These are phyloP conservation scores for Melanotaenia parkinsoni DNA, from an alignment of 2,797 vertebrate genomes.

Conservation along the genomic window DNA sequence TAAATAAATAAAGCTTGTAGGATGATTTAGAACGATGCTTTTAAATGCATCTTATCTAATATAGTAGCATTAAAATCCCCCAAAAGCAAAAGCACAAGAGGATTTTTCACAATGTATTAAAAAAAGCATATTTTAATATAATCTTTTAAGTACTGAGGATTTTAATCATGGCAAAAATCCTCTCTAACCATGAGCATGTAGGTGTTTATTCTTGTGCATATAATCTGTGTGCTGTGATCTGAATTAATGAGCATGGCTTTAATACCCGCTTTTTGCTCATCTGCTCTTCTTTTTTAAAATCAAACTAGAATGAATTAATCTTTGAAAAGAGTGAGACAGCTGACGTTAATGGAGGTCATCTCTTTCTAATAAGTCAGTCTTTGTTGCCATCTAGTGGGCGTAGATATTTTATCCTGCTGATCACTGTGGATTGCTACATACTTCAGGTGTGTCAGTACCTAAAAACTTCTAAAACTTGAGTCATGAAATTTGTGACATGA, in stretches of 20 bases:
- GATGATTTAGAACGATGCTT: constrained; percentile 7
- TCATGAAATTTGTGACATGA: constrained; percentile 20
- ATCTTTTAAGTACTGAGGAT: background rate
- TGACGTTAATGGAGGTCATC: background rate
- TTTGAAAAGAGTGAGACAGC: background rate
- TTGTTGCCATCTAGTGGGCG: constrained; percentile 64
- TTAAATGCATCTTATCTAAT: constrained; percentile 9
- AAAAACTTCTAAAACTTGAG: background rate
- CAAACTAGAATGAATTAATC: background rate
- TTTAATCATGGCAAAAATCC: background rate
- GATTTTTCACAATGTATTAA: background rate
- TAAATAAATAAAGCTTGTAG: background rate
- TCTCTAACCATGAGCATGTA: background rate
- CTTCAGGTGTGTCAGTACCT: background rate
- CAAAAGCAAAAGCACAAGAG: background rate
- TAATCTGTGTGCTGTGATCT: background rate
- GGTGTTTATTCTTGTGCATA: background rate
- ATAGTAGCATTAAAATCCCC: background rate
- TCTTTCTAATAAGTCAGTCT: background rate
- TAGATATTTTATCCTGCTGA: background rate
- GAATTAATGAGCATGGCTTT: background rate
- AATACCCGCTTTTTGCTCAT: background rate
- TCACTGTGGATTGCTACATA: background rate
- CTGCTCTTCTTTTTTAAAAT: background rate
- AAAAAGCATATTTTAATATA: background rate